Evolutionary conservation across 2,113 vertebrate genomes (phyloP).

Genomic region (Calonectris borealis): DNA sequence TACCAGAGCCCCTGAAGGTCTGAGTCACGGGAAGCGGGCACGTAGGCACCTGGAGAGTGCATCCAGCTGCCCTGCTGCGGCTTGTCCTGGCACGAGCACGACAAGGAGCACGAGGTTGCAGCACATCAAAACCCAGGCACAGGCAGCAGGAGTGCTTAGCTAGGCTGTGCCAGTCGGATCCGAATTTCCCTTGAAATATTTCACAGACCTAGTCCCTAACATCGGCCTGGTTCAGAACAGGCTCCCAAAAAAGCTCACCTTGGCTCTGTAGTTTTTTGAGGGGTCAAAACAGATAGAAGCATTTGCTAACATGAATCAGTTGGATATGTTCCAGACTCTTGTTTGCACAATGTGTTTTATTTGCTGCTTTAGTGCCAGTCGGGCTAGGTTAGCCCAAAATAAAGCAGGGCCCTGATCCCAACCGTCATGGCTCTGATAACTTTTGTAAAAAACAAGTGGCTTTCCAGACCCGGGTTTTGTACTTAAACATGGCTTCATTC

Average conservation of each 20-base stretch:
- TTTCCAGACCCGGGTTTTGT: conserved; percentile 13
- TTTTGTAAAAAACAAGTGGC: not conserved
- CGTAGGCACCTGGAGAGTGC: rapidly evolving
- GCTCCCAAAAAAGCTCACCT: not conserved
- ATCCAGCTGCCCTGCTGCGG: not conserved
- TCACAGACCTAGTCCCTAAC: not conserved
- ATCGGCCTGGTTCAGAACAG: rapidly evolving
- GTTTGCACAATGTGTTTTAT: not conserved
- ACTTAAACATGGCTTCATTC: conserved; percentile 12
- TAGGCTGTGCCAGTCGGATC: not conserved
- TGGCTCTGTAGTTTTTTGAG: not conserved
- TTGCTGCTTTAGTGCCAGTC: not conserved
- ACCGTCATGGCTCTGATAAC: not conserved
- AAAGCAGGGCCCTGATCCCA: not conserved
- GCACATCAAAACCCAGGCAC: not conserved
- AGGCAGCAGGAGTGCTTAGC: not conserved
- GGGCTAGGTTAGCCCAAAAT: not conserved
- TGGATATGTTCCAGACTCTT: not conserved
- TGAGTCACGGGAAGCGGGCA: not conserved
- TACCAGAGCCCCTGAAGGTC: not conserved
- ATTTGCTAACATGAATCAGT: not conserved
- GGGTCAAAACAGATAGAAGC: not conserved
- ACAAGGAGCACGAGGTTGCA: not conserved
- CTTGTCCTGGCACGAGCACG: not conserved
- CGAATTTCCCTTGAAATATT: not conserved